These are phyloP conservation scores for Orgyia antiqua DNA, from an alignment of 2,888 invertebrate species.

Conservation along the genomic window DNA sequence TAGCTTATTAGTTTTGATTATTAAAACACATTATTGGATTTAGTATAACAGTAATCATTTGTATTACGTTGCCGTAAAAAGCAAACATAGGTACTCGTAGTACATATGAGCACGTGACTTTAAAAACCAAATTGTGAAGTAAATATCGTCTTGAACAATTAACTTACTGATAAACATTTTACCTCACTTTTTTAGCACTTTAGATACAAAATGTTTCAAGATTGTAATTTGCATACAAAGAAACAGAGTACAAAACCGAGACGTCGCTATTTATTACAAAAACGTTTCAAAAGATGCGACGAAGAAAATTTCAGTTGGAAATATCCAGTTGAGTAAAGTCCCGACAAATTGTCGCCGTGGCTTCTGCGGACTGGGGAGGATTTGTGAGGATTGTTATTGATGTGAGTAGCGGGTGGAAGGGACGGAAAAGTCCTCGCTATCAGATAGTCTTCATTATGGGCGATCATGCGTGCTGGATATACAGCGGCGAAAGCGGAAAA, in stretches of 20 bases:
- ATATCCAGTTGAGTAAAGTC: slow-evolving; percentile 49
- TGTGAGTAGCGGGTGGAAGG: slow-evolving; percentile 33
- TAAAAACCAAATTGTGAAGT: too few relatives aligned
- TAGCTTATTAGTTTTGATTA: too few relatives aligned
- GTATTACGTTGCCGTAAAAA: too few relatives aligned
- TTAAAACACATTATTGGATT: too few relatives aligned
- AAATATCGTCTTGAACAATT: slow-evolving; percentile 29
- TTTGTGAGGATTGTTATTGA: slow-evolving; percentile 65
- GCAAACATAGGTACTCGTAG: too few relatives aligned
- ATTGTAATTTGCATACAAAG: slow-evolving; percentile 30
- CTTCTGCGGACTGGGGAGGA: slow-evolving; percentile 51
- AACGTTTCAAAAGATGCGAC: slow-evolving; percentile 32
- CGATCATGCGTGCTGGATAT: slow-evolving; percentile 59
- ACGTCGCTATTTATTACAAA: slow-evolving; percentile 32
- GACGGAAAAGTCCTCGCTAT: slow-evolving; percentile 28
- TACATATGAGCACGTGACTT: too few relatives aligned
- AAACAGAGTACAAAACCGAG: slow-evolving; percentile 28
- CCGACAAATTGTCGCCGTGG: slow-evolving; percentile 57
- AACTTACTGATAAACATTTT: slow-evolving; percentile 22
- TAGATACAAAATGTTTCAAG: slow-evolving; percentile 21
- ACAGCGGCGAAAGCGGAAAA: slow-evolving; percentile 42
- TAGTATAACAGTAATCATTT: too few relatives aligned
- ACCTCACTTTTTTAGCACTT: slow-evolving; percentile 20
- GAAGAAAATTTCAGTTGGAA: slow-evolving; percentile 33
- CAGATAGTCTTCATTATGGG: slow-evolving; percentile 60